phyloP scores from a whole-genome alignment of 1,140 invertebrate species.

The Brachionus rubens region DNA sequence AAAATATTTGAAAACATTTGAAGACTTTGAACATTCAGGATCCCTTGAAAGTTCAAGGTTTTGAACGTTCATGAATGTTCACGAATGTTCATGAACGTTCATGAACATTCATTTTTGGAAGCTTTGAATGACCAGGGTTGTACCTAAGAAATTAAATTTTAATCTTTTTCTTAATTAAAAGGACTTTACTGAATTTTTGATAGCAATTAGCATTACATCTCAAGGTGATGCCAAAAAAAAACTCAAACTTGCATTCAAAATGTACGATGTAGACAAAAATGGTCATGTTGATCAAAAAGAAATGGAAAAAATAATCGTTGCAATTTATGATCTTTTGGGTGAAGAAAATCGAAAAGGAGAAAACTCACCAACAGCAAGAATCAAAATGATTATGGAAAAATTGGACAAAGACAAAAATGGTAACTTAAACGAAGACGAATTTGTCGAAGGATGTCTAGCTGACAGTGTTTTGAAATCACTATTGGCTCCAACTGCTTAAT shows the following conservation, averaged over 20 bases:
- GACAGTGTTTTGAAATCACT: constrained; percentile 2
- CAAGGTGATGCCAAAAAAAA: constrained; percentile 37
- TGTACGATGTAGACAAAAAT: constrained; percentile 44
- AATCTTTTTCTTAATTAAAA: no score
- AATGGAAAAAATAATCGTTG: constrained; percentile 42
- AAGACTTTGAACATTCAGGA: no score
- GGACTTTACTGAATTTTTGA: constrained; percentile 46
- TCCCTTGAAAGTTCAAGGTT: no score
- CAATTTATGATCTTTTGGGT: constrained; percentile 45
- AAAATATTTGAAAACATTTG: no score
- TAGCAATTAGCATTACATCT: constrained; percentile 21
- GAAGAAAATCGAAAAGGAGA: constrained; percentile 43
- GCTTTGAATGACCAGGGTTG: no score
- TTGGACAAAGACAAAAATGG: constrained; percentile 26
- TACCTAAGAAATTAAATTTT: no score
- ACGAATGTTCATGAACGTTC: no score
- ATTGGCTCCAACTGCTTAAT: constrained; percentile 2
- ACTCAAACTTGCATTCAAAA: constrained; percentile 34
- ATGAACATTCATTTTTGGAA: no score
- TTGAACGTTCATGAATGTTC: no score
- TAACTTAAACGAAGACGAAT: constrained; percentile 40
- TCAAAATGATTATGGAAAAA: constrained; percentile 4
- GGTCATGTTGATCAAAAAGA: constrained; percentile 44
- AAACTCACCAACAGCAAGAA: constrained; percentile 33
- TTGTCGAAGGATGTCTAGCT: constrained; percentile 42